Evolutionary conservation across 2,797 vertebrate species (phyloP).

Genomic region (Mormyrops boulengeri): DNA sequence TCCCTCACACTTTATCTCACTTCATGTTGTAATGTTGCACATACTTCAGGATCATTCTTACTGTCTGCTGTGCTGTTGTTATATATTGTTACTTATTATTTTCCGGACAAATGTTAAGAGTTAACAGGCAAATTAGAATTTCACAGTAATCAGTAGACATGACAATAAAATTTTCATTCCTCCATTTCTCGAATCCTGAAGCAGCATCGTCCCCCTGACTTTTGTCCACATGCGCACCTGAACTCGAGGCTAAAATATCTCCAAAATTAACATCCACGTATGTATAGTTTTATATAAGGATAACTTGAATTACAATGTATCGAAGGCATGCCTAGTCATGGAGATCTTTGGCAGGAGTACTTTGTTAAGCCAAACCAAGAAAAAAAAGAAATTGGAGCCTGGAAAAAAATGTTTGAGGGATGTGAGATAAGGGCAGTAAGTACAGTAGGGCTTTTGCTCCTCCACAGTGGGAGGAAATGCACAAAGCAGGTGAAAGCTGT

Average conservation of each 20-base stretch:
- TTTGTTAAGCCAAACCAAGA: background rate
- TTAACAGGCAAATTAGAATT: background rate
- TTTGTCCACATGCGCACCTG: background rate
- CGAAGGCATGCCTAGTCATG: background rate
- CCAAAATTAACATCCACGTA: background rate
- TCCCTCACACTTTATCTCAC: background rate
- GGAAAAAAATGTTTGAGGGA: background rate
- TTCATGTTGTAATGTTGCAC: background rate
- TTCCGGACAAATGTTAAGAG: background rate
- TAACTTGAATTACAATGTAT: background rate
- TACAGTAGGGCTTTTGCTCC: background rate
- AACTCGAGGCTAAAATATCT: background rate
- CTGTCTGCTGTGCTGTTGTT: background rate
- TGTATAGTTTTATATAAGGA: background rate
- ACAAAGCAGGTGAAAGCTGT: constrained; percentile 1
- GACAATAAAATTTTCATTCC: background rate
- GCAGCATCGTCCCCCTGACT: background rate
- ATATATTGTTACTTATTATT: background rate
- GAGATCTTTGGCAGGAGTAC: background rate
- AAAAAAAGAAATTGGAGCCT: background rate
- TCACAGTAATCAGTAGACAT: background rate
- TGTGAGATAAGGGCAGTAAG: background rate
- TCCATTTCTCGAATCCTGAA: background rate
- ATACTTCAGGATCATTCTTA: background rate
- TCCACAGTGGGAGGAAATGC: background rate